These are phyloP conservation scores for Pituophis catenifer DNA, from an alignment of 2,113 vertebrate species.

Conservation along the genomic window DNA sequence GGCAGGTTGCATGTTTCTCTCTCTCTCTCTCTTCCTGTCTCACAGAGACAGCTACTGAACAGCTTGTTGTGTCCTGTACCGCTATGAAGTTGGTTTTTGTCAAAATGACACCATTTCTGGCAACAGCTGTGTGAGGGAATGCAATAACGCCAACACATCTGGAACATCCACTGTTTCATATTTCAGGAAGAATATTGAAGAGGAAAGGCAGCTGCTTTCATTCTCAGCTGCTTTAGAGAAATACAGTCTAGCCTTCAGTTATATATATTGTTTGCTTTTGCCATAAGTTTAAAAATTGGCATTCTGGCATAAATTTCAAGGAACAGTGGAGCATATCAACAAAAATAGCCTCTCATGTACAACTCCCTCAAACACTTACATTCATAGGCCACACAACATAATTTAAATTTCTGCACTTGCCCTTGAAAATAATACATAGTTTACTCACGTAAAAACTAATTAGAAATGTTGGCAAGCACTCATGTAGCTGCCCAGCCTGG, in stretches of 20 bases:
- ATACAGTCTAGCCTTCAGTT: not conserved
- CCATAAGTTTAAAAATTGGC: constrained; percentile 1
- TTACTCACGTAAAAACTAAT: constrained; percentile 25
- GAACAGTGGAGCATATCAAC: not conserved
- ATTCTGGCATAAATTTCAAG: not conserved
- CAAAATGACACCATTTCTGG: not conserved
- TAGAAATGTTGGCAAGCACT: constrained; percentile 25
- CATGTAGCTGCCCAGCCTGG: constrained; percentile 18
- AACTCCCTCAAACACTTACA: constrained; percentile 17
- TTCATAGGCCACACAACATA: constrained; percentile 30
- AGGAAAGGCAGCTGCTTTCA: not conserved
- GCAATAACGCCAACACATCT: not conserved
- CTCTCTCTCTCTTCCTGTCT: not conserved
- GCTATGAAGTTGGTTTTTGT: not conserved
- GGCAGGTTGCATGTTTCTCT: not conserved
- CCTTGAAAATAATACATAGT: constrained; percentile 5
- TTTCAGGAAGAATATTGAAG: not conserved
- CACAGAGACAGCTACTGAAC: not conserved
- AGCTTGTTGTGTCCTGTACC: not conserved
- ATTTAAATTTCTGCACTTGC: constrained; percentile 11
- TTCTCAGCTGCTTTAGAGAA: not conserved
- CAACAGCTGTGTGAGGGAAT: not conserved
- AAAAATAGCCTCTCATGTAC: not conserved
- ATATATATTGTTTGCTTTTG: not conserved
- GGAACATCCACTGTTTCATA: fast-evolving